These are phyloP conservation scores for Cyclargus thomasi DNA, from an alignment of 1,140 invertebrate genomes.

Conservation along the genomic window DNA sequence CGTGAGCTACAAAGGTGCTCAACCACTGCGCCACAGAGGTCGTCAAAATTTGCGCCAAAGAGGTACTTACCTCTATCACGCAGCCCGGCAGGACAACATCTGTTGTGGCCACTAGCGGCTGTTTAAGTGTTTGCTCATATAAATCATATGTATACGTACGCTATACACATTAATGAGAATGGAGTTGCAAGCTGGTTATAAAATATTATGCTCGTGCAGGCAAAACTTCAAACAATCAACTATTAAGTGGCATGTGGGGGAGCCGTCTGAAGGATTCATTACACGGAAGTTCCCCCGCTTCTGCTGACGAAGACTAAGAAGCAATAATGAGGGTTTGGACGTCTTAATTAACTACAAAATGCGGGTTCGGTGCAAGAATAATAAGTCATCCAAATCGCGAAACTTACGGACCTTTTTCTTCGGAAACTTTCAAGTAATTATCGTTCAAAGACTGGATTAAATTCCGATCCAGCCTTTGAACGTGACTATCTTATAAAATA, in stretches of 20 bases:
- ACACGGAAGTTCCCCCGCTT: neutral
- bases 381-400: neutral
- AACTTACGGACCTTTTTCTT: neutral
- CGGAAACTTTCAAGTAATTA: neutral
- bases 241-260: conserved; percentile 1
- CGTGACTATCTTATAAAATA: conserved; percentile 7
- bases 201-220: neutral
- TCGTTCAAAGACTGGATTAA: conserved; percentile 2
- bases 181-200: neutral
- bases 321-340: neutral
- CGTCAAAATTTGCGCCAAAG: too few species aligned
- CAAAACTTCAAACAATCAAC: neutral
- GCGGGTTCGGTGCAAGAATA: neutral
- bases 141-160: too few species aligned
- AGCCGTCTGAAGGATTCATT: neutral
- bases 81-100: too few species aligned
- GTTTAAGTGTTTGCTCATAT: too few species aligned
- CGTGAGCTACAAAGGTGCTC: too few species aligned
- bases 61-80: too few species aligned
- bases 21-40: too few species aligned
- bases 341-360: neutral
- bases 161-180: too few species aligned
- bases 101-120: too few species aligned
- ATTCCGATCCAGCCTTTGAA: conserved; percentile 8
- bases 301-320: neutral